Base-by-base conservation (phyloP, 30 jellyfish, hydroid and myxozoan species). In the Pelagia noctiluca region DNA sequence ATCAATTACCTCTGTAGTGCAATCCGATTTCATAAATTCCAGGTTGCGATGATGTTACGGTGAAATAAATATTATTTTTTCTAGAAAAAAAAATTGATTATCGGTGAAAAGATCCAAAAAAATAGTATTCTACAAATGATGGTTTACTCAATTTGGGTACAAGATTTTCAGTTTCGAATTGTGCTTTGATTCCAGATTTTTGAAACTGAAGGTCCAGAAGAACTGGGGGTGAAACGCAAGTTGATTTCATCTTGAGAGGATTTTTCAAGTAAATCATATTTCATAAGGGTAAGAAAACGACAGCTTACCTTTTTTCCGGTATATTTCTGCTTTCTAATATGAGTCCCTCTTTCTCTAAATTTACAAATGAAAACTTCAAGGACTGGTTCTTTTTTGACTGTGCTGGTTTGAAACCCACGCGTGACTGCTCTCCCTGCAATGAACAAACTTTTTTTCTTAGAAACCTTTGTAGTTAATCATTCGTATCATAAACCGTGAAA, bases 261-360 rank as follows among this genome's bases (percentile, higher is more conserved):
- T n/a, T n/a, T n/a, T n/a, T n/a, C n/a, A n/a, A n/a, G n/a, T n/a
- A n/a, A n/a, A n/a, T n/a, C n/a, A n/a, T n/a, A n/a, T 60, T 22
- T 23, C 7, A 65, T 26, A 31, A 65, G 29, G 12, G 16, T 16
- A 42, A 42, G 16, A 42, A 42, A 5, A 42, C 16, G 57, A 42
- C 21, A 52, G 12, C 92, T 1, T 33, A 92, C 98, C 96, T 87
- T 34, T 93, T 87, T 47, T 86, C 97, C 34, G 87, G 77, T 31
- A 93, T 72, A 34, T 96, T 79, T 77, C 91, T 83, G 73, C 97
- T 87, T 36, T 93, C 98, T 0, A 93, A 37, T 0, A 93, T 93
- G 24, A 93, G 86, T 7, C 98, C 98, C 47, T 93, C 98, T 78
- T 93, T 93, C 71, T 93, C 98, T 12, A 93, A 83, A 12, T 57